Conservation (phyloP, 2,113 vertebrate genomes). For the human region GRCh38 chr16:60009001-60009500, state of each 20-base stretch:
- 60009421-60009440: neutral
- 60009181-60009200: neutral
- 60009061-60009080: neutral
- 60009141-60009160: neutral
- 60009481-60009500: neutral
- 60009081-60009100: neutral
- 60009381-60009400: neutral
- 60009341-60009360: neutral
- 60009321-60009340: neutral
- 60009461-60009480: neutral
- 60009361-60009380: neutral
- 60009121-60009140: neutral
- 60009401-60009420: neutral
- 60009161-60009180: neutral
- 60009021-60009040: neutral
- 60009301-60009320: neutral
- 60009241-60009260: neutral
- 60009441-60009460: neutral
- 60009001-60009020: neutral
- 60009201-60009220: too few relatives aligned
- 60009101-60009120: neutral
- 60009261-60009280: neutral
- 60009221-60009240: rapidly evolving
- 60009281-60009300: neutral
- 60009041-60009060: neutral